Evolutionary conservation across 2,113 vertebrate species (phyloP), one percentile per base, ranked within the genome.

Genomic region (Aptenodytes patagonicus): DNA sequence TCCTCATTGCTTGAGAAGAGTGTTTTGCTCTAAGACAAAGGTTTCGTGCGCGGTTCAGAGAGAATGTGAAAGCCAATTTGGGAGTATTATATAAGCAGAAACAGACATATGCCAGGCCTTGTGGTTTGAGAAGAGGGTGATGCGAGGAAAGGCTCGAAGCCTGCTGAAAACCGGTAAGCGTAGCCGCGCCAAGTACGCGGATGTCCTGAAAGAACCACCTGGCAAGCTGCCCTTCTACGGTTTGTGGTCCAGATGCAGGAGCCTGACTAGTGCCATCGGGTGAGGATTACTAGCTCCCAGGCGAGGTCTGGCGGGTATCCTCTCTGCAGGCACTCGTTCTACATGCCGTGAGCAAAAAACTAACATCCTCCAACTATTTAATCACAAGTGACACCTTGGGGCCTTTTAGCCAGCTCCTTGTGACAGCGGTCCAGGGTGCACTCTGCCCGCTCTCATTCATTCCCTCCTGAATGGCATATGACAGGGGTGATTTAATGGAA

Each of bases 31-130:
- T 70, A 73, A 96, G 91, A 71, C 87, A 78, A 94, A 88, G 54
- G 71, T 66, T 95, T 94, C 51, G 34, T 58, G 54, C 81, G 82
- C 0, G 21, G 89, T 78, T 96, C 13, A 0, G 60, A 60, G 71
- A 78, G 75, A 90, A 70, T 52, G 51, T 44, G 75, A 91, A 95
- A 96, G 62, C 84, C 60, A 77, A 13, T 85, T 94, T 93, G 75
- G 71, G 93, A 94, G 47, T 47, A 65, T 95, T 94, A 83, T 73
- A 93, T 89, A 95, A 94, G 91, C 81, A 85, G 81, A 82, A 94
- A 46, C 29, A 85, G 76, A 80, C 89, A 83, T 96, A 91, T 47
- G 91, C 87, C 89, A 91, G 84, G 60, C 70, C 73, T 85, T 88
- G 81, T 86, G 94, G 87, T 95, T 91, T 96, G 82, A 72, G 62